Evolutionary conservation across 2,797 vertebrate genomes (phyloP).

Genomic region (Xiphorhynchus erythropygius): DNA sequence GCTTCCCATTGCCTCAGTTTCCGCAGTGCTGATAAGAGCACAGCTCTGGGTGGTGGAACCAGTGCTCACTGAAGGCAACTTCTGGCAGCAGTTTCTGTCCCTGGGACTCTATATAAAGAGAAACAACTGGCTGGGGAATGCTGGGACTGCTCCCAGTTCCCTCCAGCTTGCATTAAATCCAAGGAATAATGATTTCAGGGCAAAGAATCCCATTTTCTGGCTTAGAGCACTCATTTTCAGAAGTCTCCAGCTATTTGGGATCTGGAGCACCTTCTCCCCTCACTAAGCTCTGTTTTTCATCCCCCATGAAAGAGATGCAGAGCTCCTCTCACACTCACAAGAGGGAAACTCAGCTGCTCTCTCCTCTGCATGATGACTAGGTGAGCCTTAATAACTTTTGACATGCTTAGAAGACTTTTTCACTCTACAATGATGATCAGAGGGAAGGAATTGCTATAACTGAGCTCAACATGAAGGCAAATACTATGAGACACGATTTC

Average conservation of each 20-base stretch:
- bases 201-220: neutral
- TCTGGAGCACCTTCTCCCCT: neutral
- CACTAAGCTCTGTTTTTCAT: neutral
- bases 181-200: neutral
- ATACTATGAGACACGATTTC: neutral
- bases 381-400: neutral
- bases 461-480: neutral
- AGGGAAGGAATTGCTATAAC: neutral
- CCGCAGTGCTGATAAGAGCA: neutral
- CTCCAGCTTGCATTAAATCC: neutral
- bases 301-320: neutral
- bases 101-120: neutral
- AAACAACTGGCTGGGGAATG: neutral
- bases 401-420: neutral
- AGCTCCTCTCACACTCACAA: neutral
- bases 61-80: rapidly evolving
- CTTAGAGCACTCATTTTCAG: neutral
- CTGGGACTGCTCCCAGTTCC: neutral
- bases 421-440: neutral
- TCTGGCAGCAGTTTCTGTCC: neutral
- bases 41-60: neutral
- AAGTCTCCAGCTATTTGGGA: neutral
- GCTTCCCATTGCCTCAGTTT: neutral
- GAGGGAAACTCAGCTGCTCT: neutral
- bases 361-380: neutral